phyloP scores from a whole-genome alignment of 2,888 invertebrate species.

The Rhabditoides inermis region DNA sequence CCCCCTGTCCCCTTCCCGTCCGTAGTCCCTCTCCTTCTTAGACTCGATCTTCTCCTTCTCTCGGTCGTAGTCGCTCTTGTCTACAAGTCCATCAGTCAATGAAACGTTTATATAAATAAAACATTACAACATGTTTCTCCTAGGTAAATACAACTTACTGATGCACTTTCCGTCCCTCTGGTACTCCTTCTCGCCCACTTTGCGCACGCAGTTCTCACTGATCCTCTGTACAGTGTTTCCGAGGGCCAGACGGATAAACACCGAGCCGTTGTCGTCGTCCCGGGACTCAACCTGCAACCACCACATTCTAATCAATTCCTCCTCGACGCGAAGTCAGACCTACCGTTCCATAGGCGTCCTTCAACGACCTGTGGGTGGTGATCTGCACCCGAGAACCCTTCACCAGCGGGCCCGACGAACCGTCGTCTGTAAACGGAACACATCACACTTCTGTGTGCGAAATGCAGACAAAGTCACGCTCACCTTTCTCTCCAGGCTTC shows the following conservation, averaged over 20 bases:
- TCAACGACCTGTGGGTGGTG: not conserved
- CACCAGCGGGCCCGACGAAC: not conserved
- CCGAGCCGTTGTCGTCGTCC: slow-evolving; percentile 72
- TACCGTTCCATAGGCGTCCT: slow-evolving; percentile 16
- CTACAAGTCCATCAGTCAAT: slow-evolving; percentile 10
- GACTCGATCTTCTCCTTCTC: slow-evolving; percentile 21
- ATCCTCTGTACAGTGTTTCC: slow-evolving; percentile 25
- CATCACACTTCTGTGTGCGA: too few species aligned
- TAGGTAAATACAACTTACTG: slow-evolving; percentile 21
- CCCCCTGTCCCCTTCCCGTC: slow-evolving; percentile 1
- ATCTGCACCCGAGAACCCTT: slow-evolving; percentile 12
- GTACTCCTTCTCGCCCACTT: slow-evolving; percentile 73
- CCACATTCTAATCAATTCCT: too few species aligned
- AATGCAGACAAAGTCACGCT: not conserved
- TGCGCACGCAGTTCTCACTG: slow-evolving; percentile 57
- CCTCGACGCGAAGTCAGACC: not conserved
- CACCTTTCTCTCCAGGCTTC: slow-evolving; percentile 9
- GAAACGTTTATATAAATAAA: not conserved
- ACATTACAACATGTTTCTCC: too few species aligned
- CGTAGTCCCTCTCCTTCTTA: slow-evolving; percentile 1
- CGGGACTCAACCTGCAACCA: slow-evolving; percentile 65
- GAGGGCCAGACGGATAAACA: slow-evolving; percentile 58
- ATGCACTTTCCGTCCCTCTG: slow-evolving; percentile 51
- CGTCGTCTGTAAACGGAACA: not conserved
- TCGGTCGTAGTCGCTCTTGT: slow-evolving; percentile 25